Percentiles rank a stretch among this genome's conserved stretches.
Conservation (phyloP, 2,888 invertebrate species). For the Athrips mouffetella region DNA sequence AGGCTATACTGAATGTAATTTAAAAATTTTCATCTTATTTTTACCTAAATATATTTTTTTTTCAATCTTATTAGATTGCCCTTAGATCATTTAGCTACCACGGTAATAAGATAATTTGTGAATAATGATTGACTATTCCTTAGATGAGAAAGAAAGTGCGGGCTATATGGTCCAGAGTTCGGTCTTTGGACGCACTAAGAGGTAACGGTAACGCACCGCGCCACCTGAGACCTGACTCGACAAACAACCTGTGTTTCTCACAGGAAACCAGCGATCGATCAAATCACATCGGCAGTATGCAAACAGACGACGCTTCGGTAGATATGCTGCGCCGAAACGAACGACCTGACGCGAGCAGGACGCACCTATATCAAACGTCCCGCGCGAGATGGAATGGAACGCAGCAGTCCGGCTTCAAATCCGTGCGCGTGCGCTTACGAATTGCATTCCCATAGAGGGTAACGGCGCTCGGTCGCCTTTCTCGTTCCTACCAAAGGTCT, state of each 20-base stretch:
- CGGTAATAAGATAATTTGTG: too few species aligned
- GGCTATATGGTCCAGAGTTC: constrained; percentile 38
- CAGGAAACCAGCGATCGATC: constrained; percentile 69
- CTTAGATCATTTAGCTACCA: too few species aligned
- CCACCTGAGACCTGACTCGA: constrained; percentile 59
- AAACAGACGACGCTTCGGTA: constrained; percentile 59
- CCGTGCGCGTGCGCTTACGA: constrained; percentile 70
- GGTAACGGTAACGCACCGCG: constrained; percentile 49
- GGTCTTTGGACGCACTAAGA: constrained; percentile 47
- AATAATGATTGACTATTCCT: constrained; percentile 13
- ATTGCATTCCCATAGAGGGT: constrained; percentile 73
- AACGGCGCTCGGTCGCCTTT: constrained; percentile 62
- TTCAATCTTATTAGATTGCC: constrained; percentile 22
- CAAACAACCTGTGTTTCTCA: constrained; percentile 69
- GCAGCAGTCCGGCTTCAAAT: constrained; percentile 59
- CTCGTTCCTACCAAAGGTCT: constrained; percentile 60
- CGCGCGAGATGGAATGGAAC: constrained; percentile 49
- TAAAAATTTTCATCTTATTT: too few species aligned
- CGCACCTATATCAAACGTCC: constrained; percentile 36
- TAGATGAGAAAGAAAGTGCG: constrained; percentile 30
- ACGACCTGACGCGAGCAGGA: constrained; percentile 46
- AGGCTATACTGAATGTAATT: too few species aligned
- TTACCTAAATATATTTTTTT: too few species aligned
- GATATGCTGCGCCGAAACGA: constrained; percentile 53
- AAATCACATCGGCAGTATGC: constrained; percentile 66